These are phyloP conservation scores for Anseranas semipalmata DNA, from an alignment of 2,113 vertebrate genomes.

Conservation along the genomic window DNA sequence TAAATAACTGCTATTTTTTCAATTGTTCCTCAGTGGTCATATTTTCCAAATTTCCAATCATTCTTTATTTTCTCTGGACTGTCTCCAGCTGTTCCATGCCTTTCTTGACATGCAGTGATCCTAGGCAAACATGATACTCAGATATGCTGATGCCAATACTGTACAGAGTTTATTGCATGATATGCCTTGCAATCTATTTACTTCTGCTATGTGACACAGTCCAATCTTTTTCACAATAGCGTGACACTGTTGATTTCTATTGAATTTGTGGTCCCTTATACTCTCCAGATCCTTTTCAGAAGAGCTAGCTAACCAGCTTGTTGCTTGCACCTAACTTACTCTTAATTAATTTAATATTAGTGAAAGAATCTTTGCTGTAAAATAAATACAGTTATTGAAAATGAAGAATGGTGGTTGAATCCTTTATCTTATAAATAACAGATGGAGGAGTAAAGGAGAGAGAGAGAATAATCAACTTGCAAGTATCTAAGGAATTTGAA, in stretches of 20 bases:
- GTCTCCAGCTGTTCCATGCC: background rate
- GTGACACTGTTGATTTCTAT: background rate
- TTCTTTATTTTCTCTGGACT: constrained; percentile 18
- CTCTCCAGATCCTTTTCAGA: background rate
- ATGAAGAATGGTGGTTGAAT: background rate
- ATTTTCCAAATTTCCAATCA: constrained; percentile 18
- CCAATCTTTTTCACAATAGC: background rate
- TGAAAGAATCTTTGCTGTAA: background rate
- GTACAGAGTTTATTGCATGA: background rate
- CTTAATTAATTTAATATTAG: background rate
- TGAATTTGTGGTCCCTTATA: background rate
- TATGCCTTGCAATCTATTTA: background rate
- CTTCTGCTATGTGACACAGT: background rate
- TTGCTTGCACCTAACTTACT: background rate
- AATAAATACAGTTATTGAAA: background rate
- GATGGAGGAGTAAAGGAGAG: background rate
- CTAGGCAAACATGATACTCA: constrained; percentile 1
- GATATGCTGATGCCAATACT: constrained; percentile 5
- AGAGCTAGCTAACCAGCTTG: background rate
- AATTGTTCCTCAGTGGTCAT: background rate
- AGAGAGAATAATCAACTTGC: background rate
- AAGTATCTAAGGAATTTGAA: background rate
- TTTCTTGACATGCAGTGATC: background rate
- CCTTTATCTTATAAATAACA: background rate
- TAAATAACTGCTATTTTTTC: constrained; percentile 5